phyloP scores from a whole-genome alignment of 64 coral and sea anemone species.

The Porites lutea region DNA sequence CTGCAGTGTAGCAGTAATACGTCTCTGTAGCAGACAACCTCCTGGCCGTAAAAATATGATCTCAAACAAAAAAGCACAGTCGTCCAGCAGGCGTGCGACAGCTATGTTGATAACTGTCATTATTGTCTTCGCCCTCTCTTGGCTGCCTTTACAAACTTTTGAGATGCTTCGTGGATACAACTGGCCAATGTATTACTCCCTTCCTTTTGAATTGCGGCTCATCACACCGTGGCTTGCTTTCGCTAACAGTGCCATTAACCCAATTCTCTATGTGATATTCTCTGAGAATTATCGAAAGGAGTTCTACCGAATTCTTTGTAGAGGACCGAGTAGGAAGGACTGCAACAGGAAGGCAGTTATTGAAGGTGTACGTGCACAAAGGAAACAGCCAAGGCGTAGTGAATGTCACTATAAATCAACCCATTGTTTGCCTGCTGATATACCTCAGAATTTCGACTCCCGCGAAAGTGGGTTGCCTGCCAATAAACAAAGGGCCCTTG shows the following conservation, averaged over 20 bases:
- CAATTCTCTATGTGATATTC: slow-evolving; percentile 74
- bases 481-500: too few relatives aligned
- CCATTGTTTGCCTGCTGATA: not conserved
- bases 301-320: slow-evolving; percentile 41
- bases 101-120: slow-evolving; percentile 69
- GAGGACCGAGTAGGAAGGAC: slow-evolving; percentile 26
- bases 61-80: slow-evolving; percentile 45
- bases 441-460: not conserved
- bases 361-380: too few relatives aligned
- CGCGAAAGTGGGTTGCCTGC: too few relatives aligned
- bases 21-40: slow-evolving; percentile 61
- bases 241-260: slow-evolving; percentile 68
- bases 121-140: slow-evolving; percentile 71
- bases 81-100: slow-evolving; percentile 50
- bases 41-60: slow-evolving; percentile 53
- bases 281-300: slow-evolving; percentile 81
- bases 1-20: slow-evolving; percentile 39
- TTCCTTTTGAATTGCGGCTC: not conserved
- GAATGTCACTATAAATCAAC: too few relatives aligned
- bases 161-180: slow-evolving; percentile 1
- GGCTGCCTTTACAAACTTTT: slow-evolving; percentile 62
- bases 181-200: not conserved
- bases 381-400: too few relatives aligned
- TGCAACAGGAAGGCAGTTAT: slow-evolving; percentile 25
- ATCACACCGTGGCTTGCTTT: slow-evolving; percentile 58